Conservation (phyloP, 2,113 vertebrate genomes). For the Pithys albifrons region DNA sequence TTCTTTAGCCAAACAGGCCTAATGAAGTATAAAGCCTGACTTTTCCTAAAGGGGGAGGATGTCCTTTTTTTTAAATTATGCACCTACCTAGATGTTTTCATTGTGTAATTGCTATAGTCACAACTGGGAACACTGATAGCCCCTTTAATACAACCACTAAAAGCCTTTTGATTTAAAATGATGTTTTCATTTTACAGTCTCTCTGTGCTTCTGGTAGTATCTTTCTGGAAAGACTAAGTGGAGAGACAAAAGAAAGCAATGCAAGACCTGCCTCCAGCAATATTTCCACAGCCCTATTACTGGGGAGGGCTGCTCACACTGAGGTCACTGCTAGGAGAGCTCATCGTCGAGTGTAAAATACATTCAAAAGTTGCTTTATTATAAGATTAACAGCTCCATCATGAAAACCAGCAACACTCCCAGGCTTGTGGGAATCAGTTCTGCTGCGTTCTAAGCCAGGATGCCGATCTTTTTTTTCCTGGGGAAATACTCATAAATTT, state of each 20-base stretch:
- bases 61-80: constrained; percentile 13
- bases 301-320: constrained; percentile 1
- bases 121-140: background rate
- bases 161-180: constrained; percentile 41
- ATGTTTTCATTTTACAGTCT: constrained; percentile 30
- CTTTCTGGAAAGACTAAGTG: constrained; percentile 16
- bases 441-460: background rate
- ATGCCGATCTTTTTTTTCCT: background rate
- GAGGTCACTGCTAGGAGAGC: constrained; percentile 6
- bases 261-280: constrained; percentile 45
- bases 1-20: background rate
- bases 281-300: constrained; percentile 28
- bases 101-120: constrained; percentile 1
- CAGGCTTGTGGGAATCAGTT: background rate
- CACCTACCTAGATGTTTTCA: constrained; percentile 22
- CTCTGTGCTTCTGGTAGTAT: constrained; percentile 27
- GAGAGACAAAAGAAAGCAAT: constrained; percentile 32
- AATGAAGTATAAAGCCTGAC: constrained; percentile 1
- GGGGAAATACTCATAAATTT: constrained; percentile 6
- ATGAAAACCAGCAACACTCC: constrained; percentile 3
- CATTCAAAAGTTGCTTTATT: constrained; percentile 11
- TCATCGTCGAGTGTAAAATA: background rate
- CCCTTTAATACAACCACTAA: constrained; percentile 26
- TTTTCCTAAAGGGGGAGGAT: background rate
- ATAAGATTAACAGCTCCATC: constrained; percentile 23